Base-by-base conservation (phyloP, 2,113 vertebrate genomes). In the Procavia capensis region DNA sequence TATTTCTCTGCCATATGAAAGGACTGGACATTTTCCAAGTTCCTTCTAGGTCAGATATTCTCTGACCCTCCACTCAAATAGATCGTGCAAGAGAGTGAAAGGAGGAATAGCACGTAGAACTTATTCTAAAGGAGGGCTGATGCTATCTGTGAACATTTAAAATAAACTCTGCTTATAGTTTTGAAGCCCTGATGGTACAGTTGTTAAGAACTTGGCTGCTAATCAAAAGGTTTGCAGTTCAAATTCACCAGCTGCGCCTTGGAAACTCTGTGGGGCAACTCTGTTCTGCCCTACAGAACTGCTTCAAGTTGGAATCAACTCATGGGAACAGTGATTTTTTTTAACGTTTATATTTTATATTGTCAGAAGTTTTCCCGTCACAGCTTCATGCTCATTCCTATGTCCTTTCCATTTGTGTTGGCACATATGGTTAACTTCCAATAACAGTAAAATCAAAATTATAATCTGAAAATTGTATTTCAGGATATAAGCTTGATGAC, bases 21-120 rank as follows among this genome's bases (percentile, higher is more conserved):
- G 31, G 10, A 89, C 39, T 87, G 7, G 36, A 79, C 29, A 86
- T 78, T 89, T 79, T 87, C 63, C 16, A 74, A 59, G 25, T 95
- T 86, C 81, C 81, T 92, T 85, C 41, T 72, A 80, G 41, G n/a
- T 36, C 47, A 91, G 93, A 61, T 13, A 79, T 59, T 63, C 41
- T 29, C 4, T 47, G 41, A 70, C 74, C 25, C 3, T 14, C 87
- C 16, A 9, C 22, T 81, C 31, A 87, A 54, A 95, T 86, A 80
- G 0, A 39, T 45, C 19, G 43, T 74, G 64, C 9, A 59, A 68
- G 81, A n/a, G 20, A 72, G 22, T 76, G 11, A 16, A 80, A 54
- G 54, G 86, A 86, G 72, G 79, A 91, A 75, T 13, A 79, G 22
- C 63, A 68, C 17, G 29, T 84, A 87, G 34, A 78, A 61, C 45